Evolutionary conservation across 2,797 vertebrate genomes (phyloP), one percentile per base, ranked within the genome.

Genomic region (Cirrhinus mrigala): DNA sequence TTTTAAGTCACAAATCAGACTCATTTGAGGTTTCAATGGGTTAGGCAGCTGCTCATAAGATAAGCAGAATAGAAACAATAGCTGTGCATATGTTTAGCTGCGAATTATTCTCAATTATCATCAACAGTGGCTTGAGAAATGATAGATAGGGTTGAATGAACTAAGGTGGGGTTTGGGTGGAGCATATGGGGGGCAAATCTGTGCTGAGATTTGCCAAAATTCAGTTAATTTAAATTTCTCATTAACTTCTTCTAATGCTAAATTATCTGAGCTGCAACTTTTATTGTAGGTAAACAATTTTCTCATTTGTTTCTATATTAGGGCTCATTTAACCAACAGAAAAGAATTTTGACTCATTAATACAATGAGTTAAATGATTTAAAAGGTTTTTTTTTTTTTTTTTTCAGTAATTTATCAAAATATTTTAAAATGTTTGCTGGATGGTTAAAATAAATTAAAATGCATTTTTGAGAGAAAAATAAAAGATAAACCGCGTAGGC

Each of bases 111-210:
- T 64, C 20, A 40, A 27, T 64, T 86, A 80, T 83, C 76, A 86
- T 29, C 50, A 27, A 70, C 48, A n/a, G 40, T 82, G 33, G 88
- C 69, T 88, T 86, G 68, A 90, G 91, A 83, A 87, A 86, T 79
- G 44, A 71, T 83, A 89, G 92, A 93, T 93, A 92, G 92, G 88
- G 66, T 4, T 79, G 60, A 40, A 83, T 18, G 68, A 11, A 80
- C 87, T 84, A 77, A 85, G 82, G 44, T 70, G 76, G 84, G 87
- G 81, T 64, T 52, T 44, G 15, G 40, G 15, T 83, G 48, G 74
- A 60, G 18, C 48, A 3, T 79, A 52, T 20, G 10, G 37, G 22
- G 14, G 50, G 40, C 29, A 56, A 56, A 76, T n/a, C 44, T 58
- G 20, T n/a, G 52, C 33, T 77, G 3, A n/a, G 33, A 77, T 37